Conservation (phyloP, 2,797 vertebrate genomes). For the Epinephelus coioides region DNA sequence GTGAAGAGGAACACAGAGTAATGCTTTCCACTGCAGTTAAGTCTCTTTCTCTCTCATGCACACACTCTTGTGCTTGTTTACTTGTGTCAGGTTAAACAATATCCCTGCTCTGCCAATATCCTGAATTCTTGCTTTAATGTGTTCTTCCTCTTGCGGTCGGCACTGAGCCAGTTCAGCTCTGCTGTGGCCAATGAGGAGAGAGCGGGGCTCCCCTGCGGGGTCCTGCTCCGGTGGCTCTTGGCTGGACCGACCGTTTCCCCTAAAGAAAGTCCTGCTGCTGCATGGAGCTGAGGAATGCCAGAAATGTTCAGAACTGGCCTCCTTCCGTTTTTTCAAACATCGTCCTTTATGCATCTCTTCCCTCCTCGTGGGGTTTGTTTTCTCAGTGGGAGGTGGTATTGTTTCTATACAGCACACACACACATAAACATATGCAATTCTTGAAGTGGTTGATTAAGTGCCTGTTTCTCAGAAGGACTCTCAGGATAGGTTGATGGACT, state of each 20-base stretch:
- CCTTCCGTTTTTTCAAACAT: constrained; percentile 36
- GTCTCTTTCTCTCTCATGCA: constrained; percentile 22
- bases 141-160: constrained; percentile 72
- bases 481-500: constrained; percentile 34
- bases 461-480: constrained; percentile 46
- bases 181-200: constrained; percentile 45
- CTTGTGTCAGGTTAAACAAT: constrained; percentile 75
- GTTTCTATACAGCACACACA: constrained; percentile 27
- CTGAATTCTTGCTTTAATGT: constrained; percentile 79
- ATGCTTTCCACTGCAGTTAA: constrained; percentile 57
- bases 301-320: constrained; percentile 70
- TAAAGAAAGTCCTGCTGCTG: constrained; percentile 73
- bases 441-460: constrained; percentile 45
- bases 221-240: constrained; percentile 64
- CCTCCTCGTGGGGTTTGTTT: constrained; percentile 42
- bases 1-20: constrained; percentile 57
- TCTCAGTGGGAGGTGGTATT: constrained; percentile 50
- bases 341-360: constrained; percentile 43
- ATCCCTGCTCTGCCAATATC: constrained; percentile 59
- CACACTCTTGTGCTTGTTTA: constrained; percentile 56
- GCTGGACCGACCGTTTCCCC: constrained; percentile 57
- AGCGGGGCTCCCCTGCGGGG: constrained; percentile 49
- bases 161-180: constrained; percentile 47
- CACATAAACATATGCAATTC: constrained; percentile 28
- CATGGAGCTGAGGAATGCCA: constrained; percentile 71